phyloP scores from a whole-genome alignment of 2,797 vertebrate species.

The Zalophus californianus region DNA sequence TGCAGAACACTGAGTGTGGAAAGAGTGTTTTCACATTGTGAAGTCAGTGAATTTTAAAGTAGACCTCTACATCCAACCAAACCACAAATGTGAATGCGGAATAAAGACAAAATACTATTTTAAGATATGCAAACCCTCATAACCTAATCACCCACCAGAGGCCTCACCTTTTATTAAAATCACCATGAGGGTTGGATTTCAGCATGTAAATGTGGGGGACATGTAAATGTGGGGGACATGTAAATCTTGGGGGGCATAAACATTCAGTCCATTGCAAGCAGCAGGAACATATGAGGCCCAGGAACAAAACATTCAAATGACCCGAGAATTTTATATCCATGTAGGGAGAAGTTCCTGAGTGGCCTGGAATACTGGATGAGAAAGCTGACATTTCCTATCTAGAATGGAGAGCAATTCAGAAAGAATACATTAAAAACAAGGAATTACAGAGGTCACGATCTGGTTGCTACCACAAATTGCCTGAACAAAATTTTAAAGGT shows the following conservation, averaged over 20 bases:
- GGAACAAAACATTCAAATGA: neutral
- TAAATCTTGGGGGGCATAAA: neutral
- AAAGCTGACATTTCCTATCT: neutral
- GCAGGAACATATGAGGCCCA: accelerated
- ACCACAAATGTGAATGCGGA: neutral
- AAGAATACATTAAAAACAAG: too few species aligned
- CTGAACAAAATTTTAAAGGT: neutral
- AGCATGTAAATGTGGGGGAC: neutral
- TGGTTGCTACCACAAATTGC: neutral
- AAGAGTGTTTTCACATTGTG: accelerated
- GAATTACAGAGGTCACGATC: accelerated
- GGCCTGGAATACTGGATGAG: neutral
- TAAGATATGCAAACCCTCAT: neutral
- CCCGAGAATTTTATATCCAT: neutral
- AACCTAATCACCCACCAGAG: neutral
- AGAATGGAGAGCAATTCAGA: neutral
- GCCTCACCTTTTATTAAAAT: neutral
- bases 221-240: neutral
- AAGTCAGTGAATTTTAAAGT: neutral
- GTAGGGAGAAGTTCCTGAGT: accelerated
- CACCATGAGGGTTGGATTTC: neutral
- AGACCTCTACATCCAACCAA: neutral
- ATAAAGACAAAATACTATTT: neutral
- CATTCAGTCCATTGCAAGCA: neutral
- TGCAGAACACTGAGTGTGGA: neutral